These are phyloP conservation scores for Lissonota sp. DNA, from an alignment of 2,888 invertebrate species.

Conservation along the genomic window DNA sequence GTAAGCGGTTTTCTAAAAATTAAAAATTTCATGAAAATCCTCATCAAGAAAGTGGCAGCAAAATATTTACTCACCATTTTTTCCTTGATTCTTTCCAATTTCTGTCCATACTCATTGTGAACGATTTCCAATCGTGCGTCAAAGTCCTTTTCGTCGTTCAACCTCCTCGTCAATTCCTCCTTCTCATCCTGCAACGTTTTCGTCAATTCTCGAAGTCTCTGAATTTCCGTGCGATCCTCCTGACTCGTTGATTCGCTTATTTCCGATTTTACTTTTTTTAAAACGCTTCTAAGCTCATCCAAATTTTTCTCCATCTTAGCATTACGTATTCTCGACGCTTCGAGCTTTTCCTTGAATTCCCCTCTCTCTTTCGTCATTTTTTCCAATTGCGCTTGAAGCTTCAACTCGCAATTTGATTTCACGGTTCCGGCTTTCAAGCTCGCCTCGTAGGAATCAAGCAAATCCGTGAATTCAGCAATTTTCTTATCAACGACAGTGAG, in stretches of 20 bases:
- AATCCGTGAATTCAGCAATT: conserved; percentile 68
- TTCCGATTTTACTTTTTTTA: conserved; percentile 69
- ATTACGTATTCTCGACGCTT: conserved; percentile 72
- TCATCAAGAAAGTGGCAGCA: too few relatives aligned
- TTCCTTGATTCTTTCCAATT: conserved; percentile 91
- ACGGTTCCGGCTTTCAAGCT: conserved; percentile 66
- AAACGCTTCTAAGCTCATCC: conserved; percentile 72
- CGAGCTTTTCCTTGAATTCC: conserved; percentile 75
- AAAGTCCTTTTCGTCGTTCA: conserved; percentile 74
- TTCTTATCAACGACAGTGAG: conserved; percentile 61
- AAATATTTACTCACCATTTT: conserved; percentile 87
- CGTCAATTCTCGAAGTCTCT: conserved; percentile 61
- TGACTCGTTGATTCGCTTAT: conserved; percentile 4
- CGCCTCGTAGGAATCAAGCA: conserved; percentile 64
- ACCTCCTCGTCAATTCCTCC: conserved; percentile 69
- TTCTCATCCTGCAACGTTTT: conserved; percentile 70
- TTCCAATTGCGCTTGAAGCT: conserved; percentile 70
- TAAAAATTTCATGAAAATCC: conserved; percentile 67
- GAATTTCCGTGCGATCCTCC: conserved; percentile 58
- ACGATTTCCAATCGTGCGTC: conserved; percentile 84
- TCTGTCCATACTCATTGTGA: conserved; percentile 89
- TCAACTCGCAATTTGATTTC: conserved; percentile 70
- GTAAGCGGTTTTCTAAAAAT: conserved; percentile 84
- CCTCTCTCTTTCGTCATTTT: conserved; percentile 72
- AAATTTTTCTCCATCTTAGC: conserved; percentile 76